phyloP scores from a whole-genome alignment of 2,888 invertebrate genomes.

The Ennomos fuscantarius region DNA sequence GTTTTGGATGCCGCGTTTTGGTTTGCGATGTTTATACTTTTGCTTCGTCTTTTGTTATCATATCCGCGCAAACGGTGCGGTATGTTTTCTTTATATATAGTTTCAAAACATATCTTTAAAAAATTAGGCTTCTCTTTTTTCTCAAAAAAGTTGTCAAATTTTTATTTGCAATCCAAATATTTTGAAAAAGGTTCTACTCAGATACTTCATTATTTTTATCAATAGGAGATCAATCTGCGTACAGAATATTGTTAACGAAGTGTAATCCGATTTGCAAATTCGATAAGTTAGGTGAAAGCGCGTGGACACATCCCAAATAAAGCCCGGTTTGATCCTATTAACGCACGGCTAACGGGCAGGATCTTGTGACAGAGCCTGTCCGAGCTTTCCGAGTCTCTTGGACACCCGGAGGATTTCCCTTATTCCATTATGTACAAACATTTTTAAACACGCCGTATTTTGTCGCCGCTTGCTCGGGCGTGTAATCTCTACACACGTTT shows the following conservation, averaged over 20 bases:
- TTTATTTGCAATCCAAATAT: constrained; percentile 9
- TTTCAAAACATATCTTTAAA: not conserved
- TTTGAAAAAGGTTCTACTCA: constrained; percentile 7
- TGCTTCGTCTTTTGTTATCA: too few species aligned
- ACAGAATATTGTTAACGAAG: constrained; percentile 71
- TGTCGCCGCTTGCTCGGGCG: constrained; percentile 36
- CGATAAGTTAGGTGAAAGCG: constrained; percentile 83
- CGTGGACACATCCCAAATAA: constrained; percentile 80
- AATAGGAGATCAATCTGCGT: constrained; percentile 34
- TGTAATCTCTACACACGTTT: constrained; percentile 52
- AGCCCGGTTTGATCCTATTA: constrained; percentile 83
- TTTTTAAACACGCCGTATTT: constrained; percentile 43
- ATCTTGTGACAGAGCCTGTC: constrained; percentile 70
- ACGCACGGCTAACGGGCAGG: constrained; percentile 78
- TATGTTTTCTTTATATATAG: not conserved
- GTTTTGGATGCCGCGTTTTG: too few species aligned
- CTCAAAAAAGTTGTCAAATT: constrained; percentile 9
- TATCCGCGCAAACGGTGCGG: too few species aligned
- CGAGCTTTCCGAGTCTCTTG: constrained; percentile 65
- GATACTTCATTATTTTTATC: constrained; percentile 35
- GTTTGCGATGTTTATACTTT: too few species aligned
- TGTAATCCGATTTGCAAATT: constrained; percentile 84
- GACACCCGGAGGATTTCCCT: constrained; percentile 49
- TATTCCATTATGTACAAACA: constrained; percentile 50
- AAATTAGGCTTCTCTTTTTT: not conserved